Evolutionary conservation across 2,113 vertebrate genomes (phyloP).

Genomic region (Tenebrosternarchus preto): DNA sequence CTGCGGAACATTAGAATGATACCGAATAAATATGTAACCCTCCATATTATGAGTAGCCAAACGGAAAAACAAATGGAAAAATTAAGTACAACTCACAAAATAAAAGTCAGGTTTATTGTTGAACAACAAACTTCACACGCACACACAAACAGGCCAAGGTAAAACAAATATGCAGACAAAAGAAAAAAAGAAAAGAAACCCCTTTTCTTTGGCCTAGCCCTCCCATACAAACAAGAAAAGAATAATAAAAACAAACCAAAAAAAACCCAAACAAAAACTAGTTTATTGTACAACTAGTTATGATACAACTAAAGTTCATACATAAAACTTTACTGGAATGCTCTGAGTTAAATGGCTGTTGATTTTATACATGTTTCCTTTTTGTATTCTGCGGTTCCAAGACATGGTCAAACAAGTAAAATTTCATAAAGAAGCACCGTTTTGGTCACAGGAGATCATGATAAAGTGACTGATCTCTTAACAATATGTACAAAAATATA

Average conservation of each 20-base stretch:
- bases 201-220: constrained; percentile 77
- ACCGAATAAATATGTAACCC: not conserved
- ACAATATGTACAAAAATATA: constrained; percentile 99
- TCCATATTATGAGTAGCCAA: not conserved
- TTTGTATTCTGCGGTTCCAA: constrained; percentile 75
- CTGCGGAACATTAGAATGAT: too few species aligned
- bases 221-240: constrained; percentile 73
- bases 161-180: constrained; percentile 73
- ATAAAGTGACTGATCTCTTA: constrained; percentile 85
- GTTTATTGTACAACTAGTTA: constrained; percentile 70
- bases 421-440: constrained; percentile 81
- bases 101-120: constrained; percentile 86
- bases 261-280: constrained; percentile 53
- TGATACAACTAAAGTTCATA: constrained; percentile 82
- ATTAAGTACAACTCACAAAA: constrained; percentile 78
- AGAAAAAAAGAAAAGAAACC: constrained; percentile 67
- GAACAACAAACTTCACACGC: constrained; percentile 81
- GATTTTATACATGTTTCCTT: constrained; percentile 76
- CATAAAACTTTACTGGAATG: constrained; percentile 96
- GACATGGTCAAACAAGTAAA: constrained; percentile 92
- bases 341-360: constrained; percentile 82
- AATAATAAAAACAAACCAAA: constrained; percentile 1
- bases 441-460: constrained; percentile 87
- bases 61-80: constrained; percentile 19
- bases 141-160: constrained; percentile 79